phyloP scores from a whole-genome alignment of 2,888 invertebrate genomes.

The Chymomyza caudatula region DNA sequence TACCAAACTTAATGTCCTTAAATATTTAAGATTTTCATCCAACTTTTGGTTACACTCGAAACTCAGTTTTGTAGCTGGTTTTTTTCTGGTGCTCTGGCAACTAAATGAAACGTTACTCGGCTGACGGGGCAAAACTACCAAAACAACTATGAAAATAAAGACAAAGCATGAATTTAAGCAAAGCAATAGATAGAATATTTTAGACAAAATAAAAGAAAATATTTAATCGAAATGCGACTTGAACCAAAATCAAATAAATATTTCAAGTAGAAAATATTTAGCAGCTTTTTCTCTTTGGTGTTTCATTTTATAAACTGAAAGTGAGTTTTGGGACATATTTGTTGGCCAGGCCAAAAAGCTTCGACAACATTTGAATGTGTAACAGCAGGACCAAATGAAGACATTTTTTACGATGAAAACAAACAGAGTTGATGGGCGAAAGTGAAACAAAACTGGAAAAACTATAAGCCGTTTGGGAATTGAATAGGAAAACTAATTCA shows the following conservation, averaged over 20 bases:
- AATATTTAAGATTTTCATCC: too few relatives aligned
- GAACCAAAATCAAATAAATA: conserved; percentile 49
- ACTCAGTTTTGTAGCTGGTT: too few relatives aligned
- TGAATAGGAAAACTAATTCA: too few relatives aligned
- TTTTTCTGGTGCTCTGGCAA: too few relatives aligned
- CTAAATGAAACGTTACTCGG: conserved; percentile 21
- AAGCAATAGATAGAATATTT: conserved; percentile 25
- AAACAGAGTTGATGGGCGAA: too few relatives aligned
- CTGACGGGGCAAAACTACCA: conserved; percentile 14
- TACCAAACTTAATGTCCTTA: too few relatives aligned
- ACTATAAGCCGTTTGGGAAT: too few relatives aligned
- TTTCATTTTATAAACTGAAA: conserved; percentile 35
- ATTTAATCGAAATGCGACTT: background rate
- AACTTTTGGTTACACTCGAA: too few relatives aligned
- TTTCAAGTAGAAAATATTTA: conserved; percentile 48
- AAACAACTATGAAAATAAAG: conserved; percentile 12
- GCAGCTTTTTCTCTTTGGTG: conserved; percentile 8
- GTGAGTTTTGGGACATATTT: conserved; percentile 30
- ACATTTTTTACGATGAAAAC: too few relatives aligned
- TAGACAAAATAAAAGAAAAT: conserved; percentile 2
- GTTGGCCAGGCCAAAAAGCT: background rate
- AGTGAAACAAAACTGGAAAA: too few relatives aligned
- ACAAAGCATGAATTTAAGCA: conserved; percentile 23
- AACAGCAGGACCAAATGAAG: conserved; percentile 11
- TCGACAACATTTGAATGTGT: conserved; percentile 46